Conservation (phyloP, 2,113 vertebrate species). For the Pandion haliaetus region DNA sequence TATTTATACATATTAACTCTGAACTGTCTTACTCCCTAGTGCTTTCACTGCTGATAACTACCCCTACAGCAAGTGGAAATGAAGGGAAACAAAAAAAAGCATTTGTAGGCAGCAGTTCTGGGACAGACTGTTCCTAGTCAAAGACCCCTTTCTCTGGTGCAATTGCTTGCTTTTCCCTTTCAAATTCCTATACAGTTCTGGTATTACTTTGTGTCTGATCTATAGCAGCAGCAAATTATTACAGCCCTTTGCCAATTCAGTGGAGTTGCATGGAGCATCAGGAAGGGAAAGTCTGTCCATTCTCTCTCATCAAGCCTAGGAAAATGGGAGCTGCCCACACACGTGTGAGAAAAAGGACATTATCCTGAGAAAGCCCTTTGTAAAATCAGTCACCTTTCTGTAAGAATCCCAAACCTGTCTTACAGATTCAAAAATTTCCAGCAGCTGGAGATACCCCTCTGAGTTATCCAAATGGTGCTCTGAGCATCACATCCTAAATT, state of each 20-base stretch:
- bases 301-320: not conserved
- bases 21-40: not conserved
- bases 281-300: not conserved
- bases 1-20: not conserved
- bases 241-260: not conserved
- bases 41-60: not conserved
- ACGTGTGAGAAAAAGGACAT: fast-evolving
- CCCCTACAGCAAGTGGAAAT: not conserved
- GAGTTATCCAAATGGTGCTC: not conserved
- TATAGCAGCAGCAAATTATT: not conserved
- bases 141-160: not conserved
- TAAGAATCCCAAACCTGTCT: not conserved
- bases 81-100: not conserved
- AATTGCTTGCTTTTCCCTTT: not conserved
- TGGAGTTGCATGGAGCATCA: not conserved
- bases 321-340: not conserved
- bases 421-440: not conserved
- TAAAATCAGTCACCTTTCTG: not conserved
- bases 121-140: not conserved
- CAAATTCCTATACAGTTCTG: not conserved
- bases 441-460: not conserved
- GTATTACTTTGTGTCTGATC: not conserved
- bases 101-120: not conserved
- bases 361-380: not conserved
- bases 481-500: not conserved